phyloP scores from a whole-genome alignment of 2,888 invertebrate species.

The Epinotia brunnichana region DNA sequence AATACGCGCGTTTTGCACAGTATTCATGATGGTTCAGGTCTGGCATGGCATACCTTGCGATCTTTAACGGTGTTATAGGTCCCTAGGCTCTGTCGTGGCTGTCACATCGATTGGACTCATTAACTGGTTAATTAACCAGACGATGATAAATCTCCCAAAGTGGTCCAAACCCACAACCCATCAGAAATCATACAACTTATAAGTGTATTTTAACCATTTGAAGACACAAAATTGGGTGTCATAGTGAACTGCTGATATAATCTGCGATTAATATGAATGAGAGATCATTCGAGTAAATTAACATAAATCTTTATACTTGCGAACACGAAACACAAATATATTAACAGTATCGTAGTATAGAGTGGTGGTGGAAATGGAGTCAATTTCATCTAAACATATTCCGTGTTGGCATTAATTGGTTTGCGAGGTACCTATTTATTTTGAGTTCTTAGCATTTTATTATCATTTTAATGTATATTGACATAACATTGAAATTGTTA shows the following conservation, averaged over 20 bases:
- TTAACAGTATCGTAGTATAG: neutral
- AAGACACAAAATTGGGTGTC: neutral
- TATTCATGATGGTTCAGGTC: no score
- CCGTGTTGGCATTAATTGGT: no score
- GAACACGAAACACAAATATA: conserved; percentile 4
- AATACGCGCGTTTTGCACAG: conserved; percentile 1
- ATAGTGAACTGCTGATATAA: conserved; percentile 11
- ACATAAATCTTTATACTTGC: conserved; percentile 38
- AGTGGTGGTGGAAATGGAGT: conserved; percentile 11
- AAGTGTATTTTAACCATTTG: neutral
- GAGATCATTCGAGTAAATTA: conserved; percentile 33
- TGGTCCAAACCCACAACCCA: no score
- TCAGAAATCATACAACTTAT: no score
- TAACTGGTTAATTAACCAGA: no score
- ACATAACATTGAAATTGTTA: conserved; percentile 11
- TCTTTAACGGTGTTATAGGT: no score
- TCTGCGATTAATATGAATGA: conserved; percentile 32
- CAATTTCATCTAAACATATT: neutral
- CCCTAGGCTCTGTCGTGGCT: no score
- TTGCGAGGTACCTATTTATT: conserved; percentile 1
- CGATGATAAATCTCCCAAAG: no score
- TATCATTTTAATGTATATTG: conserved; percentile 26
- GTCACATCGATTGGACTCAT: no score
- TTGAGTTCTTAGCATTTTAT: conserved; percentile 31
- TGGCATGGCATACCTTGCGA: no score